Base-by-base conservation (phyloP, 2,797 vertebrate genomes). In the Syndactyla subalaris region DNA sequence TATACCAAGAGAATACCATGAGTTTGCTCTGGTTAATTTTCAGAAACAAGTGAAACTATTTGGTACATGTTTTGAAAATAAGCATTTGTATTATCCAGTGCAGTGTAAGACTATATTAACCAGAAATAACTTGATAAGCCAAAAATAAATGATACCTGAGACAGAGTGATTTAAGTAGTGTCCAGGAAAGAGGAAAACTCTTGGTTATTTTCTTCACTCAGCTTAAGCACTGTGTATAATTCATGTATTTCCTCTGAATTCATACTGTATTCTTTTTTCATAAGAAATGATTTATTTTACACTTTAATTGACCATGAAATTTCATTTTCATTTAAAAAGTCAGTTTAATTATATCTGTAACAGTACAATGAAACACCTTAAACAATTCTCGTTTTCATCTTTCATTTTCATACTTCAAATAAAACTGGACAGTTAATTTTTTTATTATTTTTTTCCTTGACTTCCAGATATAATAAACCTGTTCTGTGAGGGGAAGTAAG, bases 241-340 rank as follows among this genome's bases (percentile, higher is more conserved):
- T 68, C 68, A 91, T 24, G 49, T 91, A 92, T 90, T 93, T 88
- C 81, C 18, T 92, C 41, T 77, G n/a, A 77, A 94, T 96, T 91
- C 32, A 43, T 73, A 45, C 18, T 24, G 27, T 82, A 78, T 94
- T 65, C 41, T 93, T 79, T 92, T 92, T 94, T 88, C 62, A 63
- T 82, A 85, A 89, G 30, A 93, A 97, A 39, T 93, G 72, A 97
- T 95, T 94, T 88, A 96, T 86, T 92, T 78, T 45, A 82, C 23
- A 76, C 66, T 84, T 49, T 93, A 97, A 96, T 95, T 96, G 46
- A 57, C 76, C 78, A 81, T 88, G 43, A 93, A 93, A 94, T 92
- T 95, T 92, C n/a, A 94, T 97, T 96, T 96, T 97, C 54, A 96
- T 92, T 95, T 14, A 18, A 54, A 51, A 55, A 66, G 82, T 55